A percentile compares a stretch with the other conserved stretches of the same genome.
These are phyloP conservation scores for Eucriotettix oculatus DNA, from an alignment of 2,888 invertebrate genomes.

Conservation along the genomic window DNA sequence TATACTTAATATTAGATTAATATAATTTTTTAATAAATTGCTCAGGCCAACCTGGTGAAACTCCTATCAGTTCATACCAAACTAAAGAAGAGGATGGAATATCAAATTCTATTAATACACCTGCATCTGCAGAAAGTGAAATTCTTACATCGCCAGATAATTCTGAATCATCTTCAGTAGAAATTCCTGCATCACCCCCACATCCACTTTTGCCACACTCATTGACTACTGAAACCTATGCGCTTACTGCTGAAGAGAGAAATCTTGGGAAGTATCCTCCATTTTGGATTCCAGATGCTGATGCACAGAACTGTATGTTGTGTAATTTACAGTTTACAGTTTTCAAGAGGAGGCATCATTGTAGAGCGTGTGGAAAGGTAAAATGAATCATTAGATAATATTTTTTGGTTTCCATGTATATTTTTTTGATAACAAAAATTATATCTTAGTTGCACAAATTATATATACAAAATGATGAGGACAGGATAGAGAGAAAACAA, in stretches of 20 bases:
- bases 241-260: conserved; percentile 16
- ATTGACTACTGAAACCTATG: neutral
- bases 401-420: no score
- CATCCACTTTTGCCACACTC: neutral
- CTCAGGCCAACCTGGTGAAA: no score
- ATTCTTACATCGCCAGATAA: conserved; percentile 5
- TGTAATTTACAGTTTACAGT: conserved; percentile 68
- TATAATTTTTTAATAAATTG: no score
- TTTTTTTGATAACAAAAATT: no score
- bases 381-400: no score
- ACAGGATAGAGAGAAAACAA: no score
- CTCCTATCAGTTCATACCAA: no score
- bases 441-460: no score
- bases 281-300: conserved; percentile 73
- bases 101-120: no score
- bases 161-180: conserved; percentile 6
- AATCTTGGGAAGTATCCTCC: conserved; percentile 58
- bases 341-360: conserved; percentile 63
- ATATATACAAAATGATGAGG: no score
- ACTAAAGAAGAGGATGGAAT: no score
- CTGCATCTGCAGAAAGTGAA: neutral
- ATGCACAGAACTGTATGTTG: conserved; percentile 65
- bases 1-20: no score
- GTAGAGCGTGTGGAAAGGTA: conserved; percentile 70
- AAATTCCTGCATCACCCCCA: conserved; percentile 1